Conservation (phyloP, 1,140 invertebrate genomes). For the fruit fly (Drosophila melanogaster) region Release_6_plus_ISO1_MT NT_037436.4:7328501-7329000, state of each 20-base stretch:
- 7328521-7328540: constrained; percentile 12
- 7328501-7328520: constrained; percentile 50
- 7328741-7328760: constrained; percentile 58
- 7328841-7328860: background rate
- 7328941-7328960: too few species aligned
- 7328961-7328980: background rate
- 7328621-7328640: constrained; percentile 31
- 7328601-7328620: constrained; percentile 65
- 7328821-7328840: constrained; percentile 20
- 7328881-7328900: background rate
- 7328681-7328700: constrained; percentile 62
- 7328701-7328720: background rate
- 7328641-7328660: constrained; percentile 20
- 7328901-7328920: background rate
- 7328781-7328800: constrained; percentile 54
- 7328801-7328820: constrained; percentile 59
- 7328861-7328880: constrained; percentile 2
- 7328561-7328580: constrained; percentile 61
- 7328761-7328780: constrained; percentile 61
- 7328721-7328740: constrained; percentile 15
- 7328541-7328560: constrained; percentile 63
- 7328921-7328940: background rate
- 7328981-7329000: too few species aligned
- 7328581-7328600: constrained; percentile 65
- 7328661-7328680: constrained; percentile 55